Conservation (phyloP, 2,888 invertebrate genomes). For the Diplazon laetatorius region DNA sequence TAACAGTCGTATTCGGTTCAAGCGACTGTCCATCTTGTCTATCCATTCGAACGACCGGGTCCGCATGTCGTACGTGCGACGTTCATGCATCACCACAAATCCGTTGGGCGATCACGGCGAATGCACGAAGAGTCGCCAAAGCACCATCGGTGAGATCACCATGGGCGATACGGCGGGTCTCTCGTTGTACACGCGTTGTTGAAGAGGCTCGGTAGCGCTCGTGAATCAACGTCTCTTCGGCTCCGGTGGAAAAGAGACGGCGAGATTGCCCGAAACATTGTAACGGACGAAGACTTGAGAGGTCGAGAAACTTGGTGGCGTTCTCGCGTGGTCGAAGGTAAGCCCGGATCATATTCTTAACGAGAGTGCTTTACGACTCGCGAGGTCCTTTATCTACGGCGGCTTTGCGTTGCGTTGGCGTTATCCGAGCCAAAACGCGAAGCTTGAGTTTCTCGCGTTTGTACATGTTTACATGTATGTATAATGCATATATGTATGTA, state of each 20-base stretch:
- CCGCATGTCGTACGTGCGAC: constrained; percentile 13
- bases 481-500: constrained; percentile 6
- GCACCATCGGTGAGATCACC: constrained; percentile 58
- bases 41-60: constrained; percentile 23
- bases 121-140: constrained; percentile 46
- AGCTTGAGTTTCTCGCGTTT: constrained; percentile 52
- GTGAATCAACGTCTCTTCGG: constrained; percentile 70
- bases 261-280: constrained; percentile 15
- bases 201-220: constrained; percentile 78
- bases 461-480: constrained; percentile 4
- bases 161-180: constrained; percentile 61
- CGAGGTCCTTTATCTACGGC: constrained; percentile 80
- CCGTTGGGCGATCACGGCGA: constrained; percentile 38
- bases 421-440: constrained; percentile 77
- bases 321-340: constrained; percentile 77
- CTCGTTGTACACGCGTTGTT: constrained; percentile 71
- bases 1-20: constrained; percentile 24
- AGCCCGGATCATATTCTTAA: constrained; percentile 82
- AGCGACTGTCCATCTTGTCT: constrained; percentile 30
- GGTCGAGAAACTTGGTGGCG: constrained; percentile 59
- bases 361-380: constrained; percentile 81
- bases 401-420: constrained; percentile 77
- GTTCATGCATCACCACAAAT: constrained; percentile 50
- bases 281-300: constrained; percentile 46
- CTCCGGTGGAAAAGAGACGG: constrained; percentile 50